Conservation (phyloP, 2,113 vertebrate species). For the Oryzias celebensis region DNA sequence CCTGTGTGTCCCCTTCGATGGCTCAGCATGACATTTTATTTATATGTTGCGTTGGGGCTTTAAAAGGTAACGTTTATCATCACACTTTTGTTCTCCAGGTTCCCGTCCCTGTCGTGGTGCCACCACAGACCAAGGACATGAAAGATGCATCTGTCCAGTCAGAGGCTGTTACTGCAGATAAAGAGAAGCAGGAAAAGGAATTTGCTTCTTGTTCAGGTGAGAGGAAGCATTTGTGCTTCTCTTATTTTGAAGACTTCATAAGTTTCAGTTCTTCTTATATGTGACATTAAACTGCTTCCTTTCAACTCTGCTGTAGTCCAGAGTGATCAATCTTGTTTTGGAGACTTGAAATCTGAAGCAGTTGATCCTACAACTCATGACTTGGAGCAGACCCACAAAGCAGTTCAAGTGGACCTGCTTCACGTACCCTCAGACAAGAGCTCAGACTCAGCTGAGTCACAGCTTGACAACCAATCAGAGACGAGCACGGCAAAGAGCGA, state of each 20-base stretch:
- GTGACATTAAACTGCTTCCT: not conserved
- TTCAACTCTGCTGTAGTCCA: constrained; percentile 74
- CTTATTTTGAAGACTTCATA: too few species aligned
- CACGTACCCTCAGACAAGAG: constrained; percentile 2
- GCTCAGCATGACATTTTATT: not conserved
- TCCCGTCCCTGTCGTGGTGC: constrained; percentile 86
- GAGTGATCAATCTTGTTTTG: constrained; percentile 82
- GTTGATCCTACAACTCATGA: constrained; percentile 81
- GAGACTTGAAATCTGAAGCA: constrained; percentile 82
- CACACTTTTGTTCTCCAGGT: constrained; percentile 73
- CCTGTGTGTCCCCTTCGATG: constrained; percentile 80
- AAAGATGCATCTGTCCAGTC: constrained; percentile 75
- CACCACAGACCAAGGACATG: constrained; percentile 78
- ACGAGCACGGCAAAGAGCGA: constrained; percentile 41
- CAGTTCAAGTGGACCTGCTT: not conserved
- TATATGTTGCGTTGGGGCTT: not conserved
- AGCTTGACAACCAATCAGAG: constrained; percentile 66
- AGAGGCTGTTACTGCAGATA: constrained; percentile 40
- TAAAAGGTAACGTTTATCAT: not conserved
- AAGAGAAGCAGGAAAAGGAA: constrained; percentile 81
- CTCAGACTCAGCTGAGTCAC: constrained; percentile 74
- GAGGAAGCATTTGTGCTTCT: not conserved
- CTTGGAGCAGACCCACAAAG: constrained; percentile 63
- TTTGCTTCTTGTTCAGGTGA: constrained; percentile 82
- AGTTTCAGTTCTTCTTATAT: not conserved